Evolutionary conservation across 2,888 invertebrate genomes (phyloP).

Genomic region (Coleophora flavipennella): DNA sequence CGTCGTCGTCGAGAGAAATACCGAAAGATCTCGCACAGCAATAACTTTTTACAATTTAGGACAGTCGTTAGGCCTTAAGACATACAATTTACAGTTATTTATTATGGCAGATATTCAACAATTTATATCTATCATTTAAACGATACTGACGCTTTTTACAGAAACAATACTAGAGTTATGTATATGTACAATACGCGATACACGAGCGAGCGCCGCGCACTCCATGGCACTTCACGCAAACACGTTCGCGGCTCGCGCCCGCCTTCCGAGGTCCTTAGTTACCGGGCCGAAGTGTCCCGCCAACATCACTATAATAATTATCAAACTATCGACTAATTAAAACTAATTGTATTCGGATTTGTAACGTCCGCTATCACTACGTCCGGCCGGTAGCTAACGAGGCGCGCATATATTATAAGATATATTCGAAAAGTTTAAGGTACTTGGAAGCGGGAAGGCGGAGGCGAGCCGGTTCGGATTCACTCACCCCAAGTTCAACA

Average conservation of each 20-base stretch:
- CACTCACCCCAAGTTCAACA: conserved; percentile 12
- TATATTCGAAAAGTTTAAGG: conserved; percentile 24
- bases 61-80: conserved; percentile 70
- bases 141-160: conserved; percentile 59
- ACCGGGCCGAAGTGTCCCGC: conserved; percentile 26
- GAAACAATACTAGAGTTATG: conserved; percentile 47
- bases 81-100: conserved; percentile 64
- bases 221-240: conserved; percentile 48
- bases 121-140: conserved; percentile 47
- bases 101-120: conserved; percentile 71
- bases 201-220: conserved; percentile 23
- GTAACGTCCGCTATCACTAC: conserved; percentile 24
- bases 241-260: conserved; percentile 20
- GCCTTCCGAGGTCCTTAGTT: conserved; percentile 13
- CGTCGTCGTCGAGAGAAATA: conserved; percentile 33
- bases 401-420: conserved; percentile 22
- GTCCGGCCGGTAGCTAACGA: conserved; percentile 24
- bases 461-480: conserved; percentile 15
- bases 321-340: conserved; percentile 32
- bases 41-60: conserved; percentile 56
- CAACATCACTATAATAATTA: conserved; percentile 27
- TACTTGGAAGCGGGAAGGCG: conserved; percentile 21
- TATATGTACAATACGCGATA: conserved; percentile 39
- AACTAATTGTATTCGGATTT: conserved; percentile 21
- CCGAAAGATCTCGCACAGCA: conserved; percentile 43